Base-by-base conservation (phyloP, 1,140 invertebrate species). In the Eumaeus atala region DNA sequence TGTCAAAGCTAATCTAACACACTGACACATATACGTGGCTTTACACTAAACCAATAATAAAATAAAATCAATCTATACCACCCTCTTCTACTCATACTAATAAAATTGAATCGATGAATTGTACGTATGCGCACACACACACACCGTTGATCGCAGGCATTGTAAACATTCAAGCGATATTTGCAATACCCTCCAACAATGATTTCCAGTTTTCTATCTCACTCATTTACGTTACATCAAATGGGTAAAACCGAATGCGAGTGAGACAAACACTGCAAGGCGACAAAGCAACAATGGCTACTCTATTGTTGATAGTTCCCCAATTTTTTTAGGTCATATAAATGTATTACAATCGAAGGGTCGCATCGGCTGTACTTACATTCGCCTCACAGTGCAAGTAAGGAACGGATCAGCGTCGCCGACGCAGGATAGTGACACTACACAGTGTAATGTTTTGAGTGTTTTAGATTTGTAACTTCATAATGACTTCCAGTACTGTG, bases 1-100 rank as follows among this genome's bases (percentile, higher is more conserved):
- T 66, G 58, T 69, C 74, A 73, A 70, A 61, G 59, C 59, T 62
- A 70, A 74, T 72, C 63, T 77, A 84, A 66, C 81, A 82, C 84
- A 86, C 70, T 86, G 83, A 86, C 83, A 86, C 74, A 87, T 75
- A 87, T 84, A 85, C 80, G 81, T 61, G 84, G 84, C 80, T 84
- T 83, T 81, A 84, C 72, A 74, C 77, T 81, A 85, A 87, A 85
- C 80, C 84, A 84, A 84, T 87, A 87, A 87, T 87, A 82, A 66
- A 87, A 86, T 81, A 81, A 84, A 87, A 87, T 84, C 81, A 84
- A 87, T 87, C 79, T 72, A 84, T 75, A 79, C 76, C 72, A 82
- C 81, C 84, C 84, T 85, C 84, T 75, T 67, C 60, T 54, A 77
- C 80, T 48, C 74, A 80, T 71, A 84, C 81, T 54, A 66, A 51